Evolutionary conservation across 2,113 vertebrate species (phyloP).

Genomic region (Erpornis zantholeuca): DNA sequence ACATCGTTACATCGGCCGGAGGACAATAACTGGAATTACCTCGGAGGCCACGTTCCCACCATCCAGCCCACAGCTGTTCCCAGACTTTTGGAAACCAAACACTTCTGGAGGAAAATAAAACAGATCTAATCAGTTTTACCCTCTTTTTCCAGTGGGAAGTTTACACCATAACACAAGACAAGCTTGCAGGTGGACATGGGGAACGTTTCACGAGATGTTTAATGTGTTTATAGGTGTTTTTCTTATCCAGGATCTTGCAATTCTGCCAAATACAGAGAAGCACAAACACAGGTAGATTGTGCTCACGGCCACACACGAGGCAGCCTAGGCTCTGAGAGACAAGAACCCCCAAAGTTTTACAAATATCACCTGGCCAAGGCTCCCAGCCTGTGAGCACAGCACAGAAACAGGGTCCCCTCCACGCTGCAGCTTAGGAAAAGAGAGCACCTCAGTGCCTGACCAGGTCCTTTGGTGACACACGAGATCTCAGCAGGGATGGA

Average conservation of each 20-base stretch:
- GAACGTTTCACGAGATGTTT: background rate
- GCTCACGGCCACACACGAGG: background rate
- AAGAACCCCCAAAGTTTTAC: background rate
- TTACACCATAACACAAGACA: background rate
- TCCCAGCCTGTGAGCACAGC: background rate
- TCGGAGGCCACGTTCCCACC: constrained; percentile 21
- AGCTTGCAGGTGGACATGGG: background rate
- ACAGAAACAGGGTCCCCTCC: background rate
- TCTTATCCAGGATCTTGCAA: background rate
- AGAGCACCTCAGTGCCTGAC: background rate
- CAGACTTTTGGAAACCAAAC: constrained; percentile 20
- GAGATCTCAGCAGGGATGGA: background rate
- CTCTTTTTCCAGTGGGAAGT: constrained; percentile 28
- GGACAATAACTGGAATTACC: constrained; percentile 19
- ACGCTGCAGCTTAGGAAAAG: rapidly evolving
- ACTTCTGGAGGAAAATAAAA: constrained; percentile 18
- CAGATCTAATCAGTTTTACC: constrained; percentile 14
- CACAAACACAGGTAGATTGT: background rate
- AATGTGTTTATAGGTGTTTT: background rate
- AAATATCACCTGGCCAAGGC: background rate
- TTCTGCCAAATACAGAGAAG: background rate
- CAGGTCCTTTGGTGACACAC: rapidly evolving
- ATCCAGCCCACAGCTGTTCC: constrained; percentile 50
- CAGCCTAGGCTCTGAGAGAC: background rate
- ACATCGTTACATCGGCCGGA: background rate